Base-by-base conservation (phyloP, 2,797 vertebrate genomes). In the Poecilia velifera region DNA sequence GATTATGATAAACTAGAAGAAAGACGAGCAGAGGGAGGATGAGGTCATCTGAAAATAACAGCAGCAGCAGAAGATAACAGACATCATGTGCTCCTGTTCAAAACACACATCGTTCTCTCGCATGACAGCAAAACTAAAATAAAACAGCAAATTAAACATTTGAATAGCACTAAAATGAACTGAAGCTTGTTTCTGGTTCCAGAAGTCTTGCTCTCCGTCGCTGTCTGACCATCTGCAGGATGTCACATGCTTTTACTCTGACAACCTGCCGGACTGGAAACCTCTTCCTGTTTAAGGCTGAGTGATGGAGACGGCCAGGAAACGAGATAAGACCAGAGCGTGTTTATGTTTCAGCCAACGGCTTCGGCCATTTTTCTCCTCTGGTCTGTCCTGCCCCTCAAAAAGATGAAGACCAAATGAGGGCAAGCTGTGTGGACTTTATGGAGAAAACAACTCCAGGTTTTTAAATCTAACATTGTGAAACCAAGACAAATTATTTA, bases 241-340 rank as follows among this genome's bases (percentile, higher is more conserved):
- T 72, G 80, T 85, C 80, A 76, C 74, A 84, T 55, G 82, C 72
- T 73, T 85, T 88, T 90, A 92, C 82, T 79, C 75, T 76, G 80
- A 82, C 81, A 81, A 88, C 88, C 85, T 91, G 85, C 75, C 85
- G 79, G 66, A 72, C 72, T 80, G 76, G 72, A 82, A 34, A 86
- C 39, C 51, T 3, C 82, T 89, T 94, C 87, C 90, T 91, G 83
- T 88, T 82, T 78, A 62, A 88, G 77, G 49, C 74, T 13, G 76
- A 66, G 51, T 73, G 83, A 91, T 74, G 84, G 79, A 82, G 84
- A 80, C 82, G 72, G 77, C 68, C 81, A 88, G 82, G 81, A 84
- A 88, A 79, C 72, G 22, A 87, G 90, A 89, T 86, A 84, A 87
- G 72, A 41, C 46, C 46, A 55, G 45, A 78, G n/a, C 41, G 16